A percentile compares a stretch with the other conserved stretches of the same genome.
These are phyloP conservation scores for Crotophaga sulcirostris DNA, from an alignment of 2,113 vertebrate species.

Conservation along the genomic window DNA sequence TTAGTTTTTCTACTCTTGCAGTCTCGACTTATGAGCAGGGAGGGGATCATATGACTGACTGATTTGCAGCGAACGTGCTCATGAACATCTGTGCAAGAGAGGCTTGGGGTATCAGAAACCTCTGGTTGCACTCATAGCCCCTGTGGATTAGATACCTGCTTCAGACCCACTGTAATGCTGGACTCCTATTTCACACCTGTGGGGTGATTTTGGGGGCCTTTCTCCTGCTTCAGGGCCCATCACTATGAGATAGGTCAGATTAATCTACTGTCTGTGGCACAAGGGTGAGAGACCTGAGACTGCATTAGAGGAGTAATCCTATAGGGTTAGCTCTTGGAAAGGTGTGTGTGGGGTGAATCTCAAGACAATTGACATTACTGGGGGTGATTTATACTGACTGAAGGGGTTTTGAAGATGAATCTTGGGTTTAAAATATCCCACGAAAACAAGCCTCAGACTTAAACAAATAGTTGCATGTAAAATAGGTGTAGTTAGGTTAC, in stretches of 20 bases:
- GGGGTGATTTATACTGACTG: background rate
- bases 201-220: background rate
- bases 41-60: background rate
- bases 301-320: background rate
- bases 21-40: background rate
- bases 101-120: fast-evolving
- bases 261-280: background rate
- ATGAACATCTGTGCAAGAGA: background rate
- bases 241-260: background rate
- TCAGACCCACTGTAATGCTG: background rate
- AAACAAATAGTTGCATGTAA: background rate
- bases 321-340: background rate
- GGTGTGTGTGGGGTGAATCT: background rate
- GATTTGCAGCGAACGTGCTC: background rate
- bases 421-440: background rate
- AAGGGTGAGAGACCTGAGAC: background rate
- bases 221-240: background rate
- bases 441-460: background rate
- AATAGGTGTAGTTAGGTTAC: background rate
- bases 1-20: background rate
- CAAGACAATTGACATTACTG: background rate
- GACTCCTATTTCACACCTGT: background rate
- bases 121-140: background rate
- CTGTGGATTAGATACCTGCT: background rate
- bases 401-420: background rate